These are phyloP conservation scores for Aricia agestis DNA, from an alignment of 1,140 invertebrate genomes.

Conservation along the genomic window DNA sequence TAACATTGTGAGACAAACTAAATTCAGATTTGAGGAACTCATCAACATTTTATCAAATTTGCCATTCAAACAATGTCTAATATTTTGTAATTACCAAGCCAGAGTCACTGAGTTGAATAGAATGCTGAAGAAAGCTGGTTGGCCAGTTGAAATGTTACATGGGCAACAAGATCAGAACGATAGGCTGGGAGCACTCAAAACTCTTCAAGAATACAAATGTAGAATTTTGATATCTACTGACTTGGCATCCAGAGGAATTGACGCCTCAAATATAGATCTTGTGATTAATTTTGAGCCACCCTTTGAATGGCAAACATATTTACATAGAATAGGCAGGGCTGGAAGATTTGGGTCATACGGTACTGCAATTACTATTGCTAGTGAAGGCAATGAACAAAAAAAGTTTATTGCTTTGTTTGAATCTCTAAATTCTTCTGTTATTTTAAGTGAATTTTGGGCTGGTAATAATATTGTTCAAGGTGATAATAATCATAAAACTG, in stretches of 20 bases:
- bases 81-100: slow-evolving; percentile 93
- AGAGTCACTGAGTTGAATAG: slow-evolving; percentile 85
- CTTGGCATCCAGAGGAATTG: slow-evolving; percentile 91
- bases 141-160: slow-evolving; percentile 83
- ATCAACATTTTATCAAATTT: slow-evolving; percentile 82
- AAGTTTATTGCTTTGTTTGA: slow-evolving; percentile 78
- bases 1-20: slow-evolving; percentile 80
- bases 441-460: slow-evolving; percentile 47
- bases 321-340: slow-evolving; percentile 96
- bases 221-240: slow-evolving; percentile 95
- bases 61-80: slow-evolving; percentile 91
- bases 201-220: slow-evolving; percentile 86
- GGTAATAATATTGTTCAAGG: slow-evolving; percentile 27
- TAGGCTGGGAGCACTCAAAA: slow-evolving; percentile 84
- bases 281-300: slow-evolving; percentile 96
- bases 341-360: slow-evolving; percentile 92
- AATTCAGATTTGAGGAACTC: slow-evolving; percentile 84
- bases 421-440: slow-evolving; percentile 39
- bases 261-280: slow-evolving; percentile 94
- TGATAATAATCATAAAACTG: slow-evolving; percentile 13
- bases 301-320: slow-evolving; percentile 88
- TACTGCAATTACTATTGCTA: slow-evolving; percentile 81
- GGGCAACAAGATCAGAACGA: slow-evolving; percentile 88
- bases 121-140: slow-evolving; percentile 82
- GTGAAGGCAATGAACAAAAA: slow-evolving; percentile 77